A percentile compares a stretch with the other conserved stretches of the same genome.
phyloP scores from a whole-genome alignment of 2,797 vertebrate species.

The Crotalus adamanteus region DNA sequence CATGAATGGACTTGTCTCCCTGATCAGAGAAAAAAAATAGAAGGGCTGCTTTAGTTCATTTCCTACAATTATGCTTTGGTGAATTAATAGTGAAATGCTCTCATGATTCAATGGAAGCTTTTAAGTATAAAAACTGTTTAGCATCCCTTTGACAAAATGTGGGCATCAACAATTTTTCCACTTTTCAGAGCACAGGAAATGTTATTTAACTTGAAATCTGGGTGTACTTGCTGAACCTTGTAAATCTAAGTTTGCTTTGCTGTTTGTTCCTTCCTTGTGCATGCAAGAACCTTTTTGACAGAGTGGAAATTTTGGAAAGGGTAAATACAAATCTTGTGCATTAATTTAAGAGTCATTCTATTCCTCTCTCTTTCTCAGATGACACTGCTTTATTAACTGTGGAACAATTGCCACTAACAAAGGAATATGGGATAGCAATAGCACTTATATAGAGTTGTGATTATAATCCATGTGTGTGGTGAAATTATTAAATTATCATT shows the following conservation, averaged over 20 bases:
- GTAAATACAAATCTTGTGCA: not conserved
- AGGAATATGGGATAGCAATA: not conserved
- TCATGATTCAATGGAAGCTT: not conserved
- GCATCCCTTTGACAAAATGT: not conserved
- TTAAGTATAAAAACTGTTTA: not conserved
- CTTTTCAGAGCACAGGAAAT: not conserved
- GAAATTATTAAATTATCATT: not conserved
- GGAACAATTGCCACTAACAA: not conserved
- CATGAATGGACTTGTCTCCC: slow-evolving; percentile 6
- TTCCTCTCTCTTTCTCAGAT: not conserved
- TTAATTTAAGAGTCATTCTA: not conserved
- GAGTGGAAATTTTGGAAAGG: not conserved
- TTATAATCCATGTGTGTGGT: not conserved
- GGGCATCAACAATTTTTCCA: not conserved
- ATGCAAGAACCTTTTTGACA: not conserved
- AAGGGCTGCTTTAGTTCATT: not conserved
- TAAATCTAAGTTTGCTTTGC: not conserved
- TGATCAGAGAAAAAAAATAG: not conserved
- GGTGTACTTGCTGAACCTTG: not conserved
- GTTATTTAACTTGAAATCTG: not conserved
- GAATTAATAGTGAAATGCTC: not conserved
- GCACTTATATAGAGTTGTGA: not conserved
- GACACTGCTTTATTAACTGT: not conserved
- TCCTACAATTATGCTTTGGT: not conserved
- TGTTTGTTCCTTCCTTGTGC: not conserved